Conservation (phyloP, 2,113 vertebrate genomes). For the Calyptommatus sinebrachiatus region DNA sequence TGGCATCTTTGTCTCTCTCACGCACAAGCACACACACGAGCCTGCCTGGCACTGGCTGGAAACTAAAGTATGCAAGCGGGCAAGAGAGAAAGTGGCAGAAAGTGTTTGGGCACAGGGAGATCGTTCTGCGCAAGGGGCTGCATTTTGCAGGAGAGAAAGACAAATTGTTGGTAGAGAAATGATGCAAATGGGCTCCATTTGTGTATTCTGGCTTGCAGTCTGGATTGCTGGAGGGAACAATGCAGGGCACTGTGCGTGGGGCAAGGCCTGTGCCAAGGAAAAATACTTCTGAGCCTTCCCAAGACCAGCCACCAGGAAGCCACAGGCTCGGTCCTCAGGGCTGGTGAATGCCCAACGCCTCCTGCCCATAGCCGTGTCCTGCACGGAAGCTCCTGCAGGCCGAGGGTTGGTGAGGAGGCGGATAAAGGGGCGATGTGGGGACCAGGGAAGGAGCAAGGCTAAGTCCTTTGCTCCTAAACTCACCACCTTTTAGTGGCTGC, state of each 20-base stretch:
- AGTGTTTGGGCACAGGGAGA: background rate
- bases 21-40: too few relatives aligned
- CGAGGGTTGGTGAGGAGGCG: background rate
- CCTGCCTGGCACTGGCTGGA: background rate
- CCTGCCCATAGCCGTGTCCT: too few relatives aligned
- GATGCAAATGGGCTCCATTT: background rate
- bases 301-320: too few relatives aligned
- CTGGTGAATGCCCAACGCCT: too few relatives aligned
- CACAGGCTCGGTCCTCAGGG: too few relatives aligned
- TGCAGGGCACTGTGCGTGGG: background rate
- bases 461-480: conserved; percentile 61
- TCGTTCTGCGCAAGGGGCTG: background rate
- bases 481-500: conserved; percentile 65
- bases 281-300: background rate
- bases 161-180: background rate
- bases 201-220: background rate
- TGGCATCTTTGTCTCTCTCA: too few relatives aligned
- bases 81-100: background rate
- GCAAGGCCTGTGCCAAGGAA: background rate
- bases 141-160: background rate
- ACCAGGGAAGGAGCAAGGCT: conserved; percentile 43
- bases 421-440: conserved; percentile 48
- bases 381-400: conserved; percentile 23
- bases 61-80: background rate
- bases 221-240: background rate